Conservation (phyloP, 2,113 vertebrate genomes). For the Daubentonia madagascariensis region DNA sequence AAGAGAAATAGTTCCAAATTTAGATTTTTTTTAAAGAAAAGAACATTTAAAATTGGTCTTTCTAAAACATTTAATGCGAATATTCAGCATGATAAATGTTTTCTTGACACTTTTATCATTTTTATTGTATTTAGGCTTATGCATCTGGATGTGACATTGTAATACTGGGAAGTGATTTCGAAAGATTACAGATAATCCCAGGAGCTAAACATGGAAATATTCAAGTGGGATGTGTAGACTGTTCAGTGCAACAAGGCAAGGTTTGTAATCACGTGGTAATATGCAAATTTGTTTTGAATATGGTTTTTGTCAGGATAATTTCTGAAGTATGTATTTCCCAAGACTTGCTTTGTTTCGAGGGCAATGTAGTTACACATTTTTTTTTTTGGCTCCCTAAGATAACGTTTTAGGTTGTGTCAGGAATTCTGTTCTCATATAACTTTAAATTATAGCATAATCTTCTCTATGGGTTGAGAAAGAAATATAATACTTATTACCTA, state of each 20-base stretch:
- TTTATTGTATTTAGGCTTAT: slow-evolving; percentile 87
- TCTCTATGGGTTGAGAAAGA: neutral
- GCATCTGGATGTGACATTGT: slow-evolving; percentile 99
- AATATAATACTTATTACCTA: neutral
- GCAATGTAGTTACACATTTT: neutral
- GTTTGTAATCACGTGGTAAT: slow-evolving; percentile 82
- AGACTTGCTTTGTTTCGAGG: slow-evolving; percentile 36
- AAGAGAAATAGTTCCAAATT: slow-evolving; percentile 9
- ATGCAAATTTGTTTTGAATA: slow-evolving; percentile 21
- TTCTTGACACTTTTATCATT: slow-evolving; percentile 23
- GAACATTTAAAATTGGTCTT: neutral
- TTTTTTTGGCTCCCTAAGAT: neutral
- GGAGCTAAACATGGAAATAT: slow-evolving; percentile 98
- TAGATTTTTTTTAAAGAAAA: neutral
- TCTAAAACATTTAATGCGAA: neutral
- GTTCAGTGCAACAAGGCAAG: slow-evolving; percentile 95
- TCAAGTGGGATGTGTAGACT: slow-evolving; percentile 97
- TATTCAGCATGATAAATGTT: slow-evolving; percentile 28
- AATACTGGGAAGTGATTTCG: slow-evolving; percentile 96
- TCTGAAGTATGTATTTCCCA: slow-evolving; percentile 11
- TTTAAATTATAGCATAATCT: neutral
- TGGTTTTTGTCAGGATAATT: slow-evolving; percentile 34
- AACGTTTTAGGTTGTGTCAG: neutral
- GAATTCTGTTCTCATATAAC: slow-evolving; percentile 22
- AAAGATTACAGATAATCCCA: slow-evolving; percentile 98